These are phyloP conservation scores for Pedicia rivosa DNA, from an alignment of 2,888 invertebrate species.

Conservation along the genomic window DNA sequence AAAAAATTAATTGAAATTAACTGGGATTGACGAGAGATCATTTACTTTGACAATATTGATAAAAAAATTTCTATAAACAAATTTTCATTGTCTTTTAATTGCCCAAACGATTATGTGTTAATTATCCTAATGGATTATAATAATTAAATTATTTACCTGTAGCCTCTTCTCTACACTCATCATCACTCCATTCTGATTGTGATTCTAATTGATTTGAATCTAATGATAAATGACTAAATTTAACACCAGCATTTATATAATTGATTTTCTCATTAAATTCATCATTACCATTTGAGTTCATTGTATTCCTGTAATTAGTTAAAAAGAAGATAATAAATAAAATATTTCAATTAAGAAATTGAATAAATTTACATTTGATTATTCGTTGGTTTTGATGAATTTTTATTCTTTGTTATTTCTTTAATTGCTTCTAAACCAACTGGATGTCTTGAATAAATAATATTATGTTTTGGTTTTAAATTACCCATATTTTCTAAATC, in stretches of 20 bases:
- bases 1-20: too few relatives aligned
- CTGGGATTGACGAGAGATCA: too few relatives aligned
- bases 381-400: conserved; percentile 29
- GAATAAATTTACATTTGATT: conserved; percentile 27
- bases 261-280: conserved; percentile 4
- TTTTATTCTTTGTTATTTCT: conserved; percentile 49
- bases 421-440: conserved; percentile 66
- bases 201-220: conserved; percentile 41
- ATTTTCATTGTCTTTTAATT: too few relatives aligned
- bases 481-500: conserved; percentile 18
- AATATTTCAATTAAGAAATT: background rate
- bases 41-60: too few relatives aligned
- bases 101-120: too few relatives aligned
- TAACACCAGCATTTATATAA: conserved; percentile 29
- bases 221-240: conserved; percentile 30
- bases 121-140: too few relatives aligned
- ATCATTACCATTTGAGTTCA: conserved; percentile 21
- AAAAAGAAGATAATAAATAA: too few relatives aligned
- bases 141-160: conserved; percentile 32
- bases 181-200: conserved; percentile 70
- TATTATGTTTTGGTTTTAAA: conserved; percentile 6
- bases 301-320: background rate
- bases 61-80: too few relatives aligned
- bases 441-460: conserved; percentile 34
- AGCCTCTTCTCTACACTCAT: conserved; percentile 44